Base-by-base conservation (phyloP, 2,797 vertebrate species). In the Enteromius anoplus region DNA sequence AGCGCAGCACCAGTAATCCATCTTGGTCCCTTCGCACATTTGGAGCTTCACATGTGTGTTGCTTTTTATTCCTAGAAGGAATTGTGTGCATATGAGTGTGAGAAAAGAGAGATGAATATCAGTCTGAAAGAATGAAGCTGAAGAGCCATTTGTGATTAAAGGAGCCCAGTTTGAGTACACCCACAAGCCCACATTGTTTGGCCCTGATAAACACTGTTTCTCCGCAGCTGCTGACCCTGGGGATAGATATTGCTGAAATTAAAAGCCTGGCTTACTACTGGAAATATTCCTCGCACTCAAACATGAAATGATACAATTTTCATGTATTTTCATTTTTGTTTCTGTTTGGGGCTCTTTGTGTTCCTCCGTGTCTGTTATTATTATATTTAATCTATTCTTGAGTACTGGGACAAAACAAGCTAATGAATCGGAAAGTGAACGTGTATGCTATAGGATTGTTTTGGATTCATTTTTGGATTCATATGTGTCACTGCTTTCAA, bases 101-200 rank as follows among this genome's bases (percentile, higher is more conserved):
- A 90, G 84, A 75, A 64, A 75, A 70, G 91, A 90, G 91, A 96
- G 93, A 95, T 93, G 90, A 92, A 93, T 93, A 94, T 95, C 93
- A 93, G 87, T 68, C 87, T 85, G 90, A 92, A 92, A 90, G 92
- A 92, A 91, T 89, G 93, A 90, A 93, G 88, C 88, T 85, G 85
- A 90, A 91, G 93, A 91, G 92, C 92, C 93, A 91, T 95, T 95
- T 94, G 92, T 94, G 93, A 95, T 94, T 95, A 94, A 91, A 93
- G 88, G 86, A 94, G 93, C 91, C 90, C 87, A 86, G 86, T 93
- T 91, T 89, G 93, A 93, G 93, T 93, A 90, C 91, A 92, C 90
- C 87, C 88, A 87, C 87, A 91, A 89, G 87, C 85, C 90, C 93
- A 75, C 89, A 71, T 85, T 81, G 87, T 89, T 90, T 86, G 91